Conservation (phyloP, 2,113 vertebrate genomes). For the Sceloporus undulatus region DNA sequence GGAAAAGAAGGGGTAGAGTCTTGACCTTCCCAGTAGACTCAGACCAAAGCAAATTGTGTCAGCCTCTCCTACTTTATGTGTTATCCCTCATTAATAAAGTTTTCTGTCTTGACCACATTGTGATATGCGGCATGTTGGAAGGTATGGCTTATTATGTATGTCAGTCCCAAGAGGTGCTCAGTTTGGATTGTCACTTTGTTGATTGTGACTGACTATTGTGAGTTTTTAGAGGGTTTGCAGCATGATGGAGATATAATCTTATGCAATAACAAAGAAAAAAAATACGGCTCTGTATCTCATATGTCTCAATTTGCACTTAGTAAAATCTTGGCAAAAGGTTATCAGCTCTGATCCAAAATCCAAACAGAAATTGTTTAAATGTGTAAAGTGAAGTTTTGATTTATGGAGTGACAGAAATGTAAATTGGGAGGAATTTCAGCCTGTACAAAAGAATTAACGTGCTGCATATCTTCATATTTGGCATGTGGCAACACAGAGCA, state of each 20-base stretch:
- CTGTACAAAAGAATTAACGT: constrained; percentile 70
- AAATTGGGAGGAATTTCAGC: constrained; percentile 83
- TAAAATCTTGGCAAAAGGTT: constrained; percentile 86
- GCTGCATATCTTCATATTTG: constrained; percentile 53
- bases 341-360: constrained; percentile 83
- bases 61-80: too few species aligned
- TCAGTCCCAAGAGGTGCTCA: background rate
- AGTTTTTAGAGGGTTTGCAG: constrained; percentile 39
- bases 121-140: background rate
- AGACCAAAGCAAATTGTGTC: too few species aligned
- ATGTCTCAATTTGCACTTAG: constrained; percentile 87
- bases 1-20: background rate
- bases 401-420: constrained; percentile 89
- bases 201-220: constrained; percentile 50
- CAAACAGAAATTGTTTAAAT: constrained; percentile 83
- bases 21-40: too few species aligned
- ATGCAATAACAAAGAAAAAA: constrained; percentile 79
- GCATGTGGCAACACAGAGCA: constrained; percentile 64
- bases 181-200: background rate
- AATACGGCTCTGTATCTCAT: constrained; percentile 84
- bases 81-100: too few species aligned
- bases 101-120: too few species aligned
- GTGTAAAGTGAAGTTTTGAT: constrained; percentile 87
- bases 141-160: too few species aligned
- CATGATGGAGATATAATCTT: constrained; percentile 75